Base-by-base conservation (phyloP, 2,113 vertebrate species). In the Symphodus melops region DNA sequence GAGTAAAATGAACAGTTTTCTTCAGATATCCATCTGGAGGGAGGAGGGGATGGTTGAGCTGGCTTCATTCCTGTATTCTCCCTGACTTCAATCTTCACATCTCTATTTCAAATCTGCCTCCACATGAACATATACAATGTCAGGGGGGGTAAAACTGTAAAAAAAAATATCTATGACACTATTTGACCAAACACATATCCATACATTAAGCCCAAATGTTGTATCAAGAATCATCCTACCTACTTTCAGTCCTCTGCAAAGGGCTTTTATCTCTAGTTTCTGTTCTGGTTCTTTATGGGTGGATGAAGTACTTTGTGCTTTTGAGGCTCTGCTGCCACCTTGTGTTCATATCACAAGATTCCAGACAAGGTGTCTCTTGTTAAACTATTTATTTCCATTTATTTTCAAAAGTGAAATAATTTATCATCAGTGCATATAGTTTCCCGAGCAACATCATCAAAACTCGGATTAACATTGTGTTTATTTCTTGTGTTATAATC, bases 11-110 rank as follows among this genome's bases (percentile, higher is more conserved):
- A 36, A 74, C 19, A 70, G 20, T 82, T 80, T 80, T 60, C 51
- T 76, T 68, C 5, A 0, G 69, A 71, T 79, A 84, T 85, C 85
- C 4, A 33, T 82, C 23, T 53, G 74, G 53, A 68, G n/a, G 56
- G 39, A 55, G 53, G 46, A 74, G 5, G 1, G 10, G 19, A 53
- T 46, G 3, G 17, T 11, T 28, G 46, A 41, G 4, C 23, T 58
- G 16, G 41, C 28, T 16, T 70, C 16, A 66, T 79, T 52, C 21
- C 19, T 60, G 28, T 55, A 17, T 61, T 62, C 19, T 55, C 28
- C 19, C 57, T 37, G 14, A 5, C n/a, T 49, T 56, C 17, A 28
- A 42, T 68, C 33, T 41, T 17, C n/a, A 12, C 19, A 19, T 16
- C 11, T 33, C 52, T 56, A 52, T 58, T 63, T 42, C n/a, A 5